These are phyloP conservation scores for Malurus leucopterus DNA, from an alignment of 2,797 vertebrate species.

Conservation along the genomic window DNA sequence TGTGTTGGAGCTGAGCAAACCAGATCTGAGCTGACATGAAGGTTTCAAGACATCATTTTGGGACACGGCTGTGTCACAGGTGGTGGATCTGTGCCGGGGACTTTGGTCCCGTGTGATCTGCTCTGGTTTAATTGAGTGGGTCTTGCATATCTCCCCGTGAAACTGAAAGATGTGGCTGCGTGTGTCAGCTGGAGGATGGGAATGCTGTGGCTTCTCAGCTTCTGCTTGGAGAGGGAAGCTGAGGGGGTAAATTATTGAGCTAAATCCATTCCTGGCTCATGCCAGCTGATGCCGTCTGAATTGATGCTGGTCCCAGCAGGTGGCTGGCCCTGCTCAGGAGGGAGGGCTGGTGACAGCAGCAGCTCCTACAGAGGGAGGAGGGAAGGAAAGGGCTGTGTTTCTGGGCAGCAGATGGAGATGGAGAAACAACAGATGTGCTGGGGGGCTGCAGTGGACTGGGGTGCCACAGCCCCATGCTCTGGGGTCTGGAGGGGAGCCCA, in stretches of 20 bases:
- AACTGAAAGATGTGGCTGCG: background rate
- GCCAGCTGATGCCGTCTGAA: background rate
- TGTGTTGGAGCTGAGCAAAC: background rate
- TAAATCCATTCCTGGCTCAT: background rate
- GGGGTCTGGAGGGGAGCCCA: background rate
- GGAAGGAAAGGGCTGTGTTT: background rate
- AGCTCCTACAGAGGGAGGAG: background rate
- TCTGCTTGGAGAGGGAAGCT: background rate
- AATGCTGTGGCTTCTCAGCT: background rate
- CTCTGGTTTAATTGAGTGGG: rapidly evolving
- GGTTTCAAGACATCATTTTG: background rate
- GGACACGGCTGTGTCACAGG: background rate
- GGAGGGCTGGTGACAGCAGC: background rate
- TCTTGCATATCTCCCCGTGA: background rate
- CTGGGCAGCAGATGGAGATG: background rate
- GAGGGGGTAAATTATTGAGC: background rate
- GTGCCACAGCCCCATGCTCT: background rate
- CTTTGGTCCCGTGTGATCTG: background rate
- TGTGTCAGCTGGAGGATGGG: rapidly evolving
- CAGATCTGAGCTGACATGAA: background rate
- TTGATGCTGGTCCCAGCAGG: background rate
- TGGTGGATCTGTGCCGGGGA: background rate
- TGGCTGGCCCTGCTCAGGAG: background rate
- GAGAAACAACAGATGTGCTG: background rate
- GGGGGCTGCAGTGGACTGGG: rapidly evolving